phyloP scores from a whole-genome alignment of 1,140 invertebrate genomes.

The Drosophila auraria region DNA sequence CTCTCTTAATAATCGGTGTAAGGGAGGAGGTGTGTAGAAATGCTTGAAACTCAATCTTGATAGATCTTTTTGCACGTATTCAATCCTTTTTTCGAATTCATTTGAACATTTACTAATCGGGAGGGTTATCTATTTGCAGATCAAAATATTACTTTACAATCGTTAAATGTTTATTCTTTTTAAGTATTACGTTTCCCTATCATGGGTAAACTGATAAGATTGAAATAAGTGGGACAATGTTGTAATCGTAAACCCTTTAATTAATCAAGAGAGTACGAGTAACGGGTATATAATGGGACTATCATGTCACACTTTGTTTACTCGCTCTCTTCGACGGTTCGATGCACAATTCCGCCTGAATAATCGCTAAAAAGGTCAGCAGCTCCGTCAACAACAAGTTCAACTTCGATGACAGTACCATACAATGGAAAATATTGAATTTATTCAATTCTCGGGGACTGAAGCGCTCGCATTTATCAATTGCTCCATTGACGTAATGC shows the following conservation, averaged over 20 bases:
- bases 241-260: neutral
- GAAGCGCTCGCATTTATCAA: constrained; percentile 53
- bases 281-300: constrained; percentile 6
- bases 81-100: neutral
- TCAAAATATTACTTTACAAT: too few species aligned
- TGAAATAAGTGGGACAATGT: neutral
- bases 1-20: constrained; percentile 9
- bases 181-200: neutral
- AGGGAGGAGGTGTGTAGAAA: neutral
- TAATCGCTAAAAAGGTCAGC: constrained; percentile 35
- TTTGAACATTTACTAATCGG: neutral
- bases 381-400: constrained; percentile 64
- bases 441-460: too few species aligned
- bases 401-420: constrained; percentile 33
- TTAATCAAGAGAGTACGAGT: neutral
- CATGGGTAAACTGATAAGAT: constrained; percentile 1
- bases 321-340: constrained; percentile 4
- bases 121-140: too few species aligned
- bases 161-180: neutral
- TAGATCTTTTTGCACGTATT: neutral
- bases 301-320: constrained; percentile 21
- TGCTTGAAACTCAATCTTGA: neutral
- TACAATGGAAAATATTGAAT: constrained; percentile 9
- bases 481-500: constrained; percentile 68
- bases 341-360: constrained; percentile 23